These are phyloP conservation scores for Acinonyx jubatus DNA, from an alignment of 2,113 vertebrate genomes.

Conservation along the genomic window DNA sequence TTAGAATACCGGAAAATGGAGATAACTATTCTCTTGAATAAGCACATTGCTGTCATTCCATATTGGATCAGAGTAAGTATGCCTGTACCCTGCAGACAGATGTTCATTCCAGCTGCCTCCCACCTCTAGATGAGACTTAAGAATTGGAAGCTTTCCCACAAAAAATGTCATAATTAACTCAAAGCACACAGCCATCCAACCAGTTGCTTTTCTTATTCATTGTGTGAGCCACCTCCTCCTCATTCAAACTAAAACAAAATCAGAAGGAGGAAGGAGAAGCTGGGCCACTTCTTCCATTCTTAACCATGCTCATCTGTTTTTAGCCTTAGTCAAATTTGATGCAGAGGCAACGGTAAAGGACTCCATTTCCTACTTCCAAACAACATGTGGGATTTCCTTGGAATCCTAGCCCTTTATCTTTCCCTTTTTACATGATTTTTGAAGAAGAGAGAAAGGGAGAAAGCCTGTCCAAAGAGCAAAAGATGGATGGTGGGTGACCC, in stretches of 20 bases:
- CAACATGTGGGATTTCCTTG: not conserved
- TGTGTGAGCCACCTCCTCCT: constrained; percentile 56
- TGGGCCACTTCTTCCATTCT: not conserved
- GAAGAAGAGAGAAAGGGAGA: not conserved
- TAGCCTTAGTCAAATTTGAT: constrained; percentile 57
- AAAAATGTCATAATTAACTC: constrained; percentile 61
- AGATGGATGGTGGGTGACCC: not conserved
- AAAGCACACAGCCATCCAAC: constrained; percentile 45
- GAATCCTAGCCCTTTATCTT: not conserved
- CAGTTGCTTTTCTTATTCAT: constrained; percentile 57
- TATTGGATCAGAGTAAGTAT: constrained; percentile 54
- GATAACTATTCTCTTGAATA: constrained; percentile 58
- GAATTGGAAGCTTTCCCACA: constrained; percentile 65
- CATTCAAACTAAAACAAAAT: constrained; percentile 59
- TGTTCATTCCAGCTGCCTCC: constrained; percentile 69
- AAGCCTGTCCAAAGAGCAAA: not conserved
- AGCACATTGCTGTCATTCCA: not conserved
- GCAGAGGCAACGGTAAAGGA: not conserved
- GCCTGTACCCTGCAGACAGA: constrained; percentile 57
- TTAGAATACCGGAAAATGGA: constrained; percentile 43
- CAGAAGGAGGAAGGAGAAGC: constrained; percentile 55
- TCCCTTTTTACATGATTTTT: not conserved
- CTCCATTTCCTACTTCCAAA: not conserved
- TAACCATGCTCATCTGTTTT: constrained; percentile 50
- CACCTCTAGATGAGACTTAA: constrained; percentile 59